Evolutionary conservation across 1,140 invertebrate species (phyloP).

Genomic region (Drosophila asahinai): DNA sequence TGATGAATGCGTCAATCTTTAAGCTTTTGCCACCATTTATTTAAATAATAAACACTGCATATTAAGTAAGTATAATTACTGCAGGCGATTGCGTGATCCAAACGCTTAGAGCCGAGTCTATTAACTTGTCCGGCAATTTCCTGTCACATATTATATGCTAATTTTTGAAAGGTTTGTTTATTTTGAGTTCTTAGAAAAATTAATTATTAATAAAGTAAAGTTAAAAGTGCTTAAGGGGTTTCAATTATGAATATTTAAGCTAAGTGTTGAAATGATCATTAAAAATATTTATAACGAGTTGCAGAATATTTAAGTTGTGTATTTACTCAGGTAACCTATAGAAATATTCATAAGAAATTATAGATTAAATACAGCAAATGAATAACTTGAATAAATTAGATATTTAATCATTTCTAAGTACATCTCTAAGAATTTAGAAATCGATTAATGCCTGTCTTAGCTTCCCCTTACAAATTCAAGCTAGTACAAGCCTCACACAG

Average conservation of each 20-base stretch:
- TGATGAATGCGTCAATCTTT: conserved; percentile 3
- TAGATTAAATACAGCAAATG: not conserved
- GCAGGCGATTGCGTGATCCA: conserved; percentile 6
- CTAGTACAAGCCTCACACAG: not conserved
- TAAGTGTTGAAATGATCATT: not conserved
- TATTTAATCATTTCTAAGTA: no score
- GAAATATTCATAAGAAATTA: not conserved
- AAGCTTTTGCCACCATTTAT: not conserved
- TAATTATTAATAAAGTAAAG: not conserved
- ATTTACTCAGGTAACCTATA: no score
- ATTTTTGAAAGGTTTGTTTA: not conserved
- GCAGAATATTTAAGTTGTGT: no score
- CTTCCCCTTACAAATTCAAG: not conserved
- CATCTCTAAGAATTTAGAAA: not conserved
- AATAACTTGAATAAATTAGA: not conserved
- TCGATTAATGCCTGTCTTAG: not conserved
- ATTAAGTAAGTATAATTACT: conserved; percentile 8
- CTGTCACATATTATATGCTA: conserved; percentile 13
- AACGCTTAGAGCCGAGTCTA: conserved; percentile 14
- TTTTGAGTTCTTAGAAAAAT: not conserved
- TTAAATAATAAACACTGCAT: not conserved
- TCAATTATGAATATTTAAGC: not conserved
- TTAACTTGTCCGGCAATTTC: conserved; percentile 20
- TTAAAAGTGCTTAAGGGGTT: not conserved
- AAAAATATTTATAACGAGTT: not conserved